Evolutionary conservation across 1,140 invertebrate genomes (phyloP).

Genomic region (Leptopilina clavipes): DNA sequence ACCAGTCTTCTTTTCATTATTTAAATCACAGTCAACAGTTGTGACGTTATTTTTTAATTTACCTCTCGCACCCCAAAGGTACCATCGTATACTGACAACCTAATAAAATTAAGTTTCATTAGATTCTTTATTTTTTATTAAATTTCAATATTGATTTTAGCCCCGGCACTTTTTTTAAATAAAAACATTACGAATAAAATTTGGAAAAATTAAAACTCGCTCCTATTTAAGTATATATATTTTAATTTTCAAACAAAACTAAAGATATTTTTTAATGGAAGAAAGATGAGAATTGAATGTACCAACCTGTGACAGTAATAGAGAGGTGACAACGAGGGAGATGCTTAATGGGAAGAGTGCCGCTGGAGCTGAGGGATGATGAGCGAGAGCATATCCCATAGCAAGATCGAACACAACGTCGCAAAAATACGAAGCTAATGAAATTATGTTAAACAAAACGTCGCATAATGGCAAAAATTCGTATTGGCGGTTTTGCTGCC

Average conservation of each 20-base stretch:
- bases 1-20: conserved; percentile 59
- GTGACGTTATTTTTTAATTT: conserved; percentile 60
- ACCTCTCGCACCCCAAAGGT: conserved; percentile 72
- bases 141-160: no score
- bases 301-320: conserved; percentile 84
- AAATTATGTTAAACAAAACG: conserved; percentile 93
- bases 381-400: conserved; percentile 87
- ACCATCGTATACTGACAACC: conserved; percentile 72
- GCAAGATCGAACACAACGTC: conserved; percentile 92
- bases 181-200: no score
- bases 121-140: not conserved
- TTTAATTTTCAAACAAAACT: no score
- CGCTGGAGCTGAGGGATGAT: conserved; percentile 76
- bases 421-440: conserved; percentile 92
- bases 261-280: no score
- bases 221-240: no score
- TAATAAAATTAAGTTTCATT: conserved; percentile 40
- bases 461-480: conserved; percentile 92
- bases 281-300: not conserved
- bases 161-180: no score
- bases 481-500: conserved; percentile 67
- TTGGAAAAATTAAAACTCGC: no score
- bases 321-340: conserved; percentile 80
- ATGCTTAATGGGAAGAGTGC: conserved; percentile 80
- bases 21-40: conserved; percentile 53